A percentile compares a stretch with the other conserved stretches of the same genome.
Conservation (phyloP, 2,888 invertebrate species). For the Anaspis maculata region DNA sequence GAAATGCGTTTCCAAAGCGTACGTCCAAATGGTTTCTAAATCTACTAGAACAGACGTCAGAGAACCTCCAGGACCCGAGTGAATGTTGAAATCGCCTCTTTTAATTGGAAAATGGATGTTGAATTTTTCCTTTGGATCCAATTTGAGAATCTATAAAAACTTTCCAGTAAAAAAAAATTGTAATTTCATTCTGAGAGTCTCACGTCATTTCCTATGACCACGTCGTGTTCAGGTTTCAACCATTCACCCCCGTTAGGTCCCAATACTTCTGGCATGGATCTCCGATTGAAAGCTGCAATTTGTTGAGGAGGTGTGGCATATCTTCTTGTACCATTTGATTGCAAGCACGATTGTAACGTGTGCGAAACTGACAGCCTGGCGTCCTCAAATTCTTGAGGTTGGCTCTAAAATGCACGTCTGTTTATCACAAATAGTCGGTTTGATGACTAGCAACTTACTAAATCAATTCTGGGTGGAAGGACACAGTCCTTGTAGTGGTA, state of each 20-base stretch:
- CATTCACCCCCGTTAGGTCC: constrained; percentile 52
- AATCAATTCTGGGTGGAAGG: constrained; percentile 55
- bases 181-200: constrained; percentile 1
- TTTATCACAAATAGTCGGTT: too few species aligned
- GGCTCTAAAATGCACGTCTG: constrained; percentile 37
- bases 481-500: constrained; percentile 37
- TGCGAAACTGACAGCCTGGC: constrained; percentile 75
- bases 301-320: constrained; percentile 86
- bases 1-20: constrained; percentile 67
- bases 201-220: constrained; percentile 71
- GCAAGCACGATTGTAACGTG: constrained; percentile 76
- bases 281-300: constrained; percentile 78
- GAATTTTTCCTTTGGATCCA: constrained; percentile 62
- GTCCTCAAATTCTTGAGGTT: constrained; percentile 74
- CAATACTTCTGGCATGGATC: constrained; percentile 62
- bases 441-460: constrained; percentile 40
- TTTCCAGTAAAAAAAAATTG: not conserved
- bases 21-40: constrained; percentile 81
- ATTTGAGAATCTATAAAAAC: constrained; percentile 48
- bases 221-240: constrained; percentile 55
- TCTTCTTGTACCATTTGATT: constrained; percentile 67
- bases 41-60: constrained; percentile 76
- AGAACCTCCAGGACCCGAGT: constrained; percentile 77
- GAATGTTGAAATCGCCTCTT: constrained; percentile 82
- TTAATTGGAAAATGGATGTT: constrained; percentile 86